Evolutionary conservation across 2,888 invertebrate genomes (phyloP), one percentile per base, ranked within the genome.

Genomic region (Ellobium chinense): DNA sequence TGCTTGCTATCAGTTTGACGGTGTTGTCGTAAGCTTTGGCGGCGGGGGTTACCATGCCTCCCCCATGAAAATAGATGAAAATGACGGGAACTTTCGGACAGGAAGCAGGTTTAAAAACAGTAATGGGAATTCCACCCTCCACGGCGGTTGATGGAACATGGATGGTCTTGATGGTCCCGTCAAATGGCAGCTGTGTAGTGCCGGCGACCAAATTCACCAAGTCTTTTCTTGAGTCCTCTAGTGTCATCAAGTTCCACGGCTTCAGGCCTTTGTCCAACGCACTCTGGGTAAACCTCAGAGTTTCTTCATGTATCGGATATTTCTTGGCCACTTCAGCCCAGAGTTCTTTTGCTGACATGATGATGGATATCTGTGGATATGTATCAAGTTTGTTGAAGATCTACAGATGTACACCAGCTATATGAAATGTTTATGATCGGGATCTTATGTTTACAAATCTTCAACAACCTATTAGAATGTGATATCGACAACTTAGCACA

Each of bases 1-100:
- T 46, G 9, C 18, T 46, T 7, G 46, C 46, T 18, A 46, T 46
- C 46, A 46, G 7, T 9, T 76, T 66, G 3, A 66, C 12, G 0
- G 21, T 18, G 34, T 7, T 7, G 14, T 66, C 76, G 36, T 76
- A 29, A 14, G 76, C 66, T 18, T 31, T 14, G 14, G 66, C 37
- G 36, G 37, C 56, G 1, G 66, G 34, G 9, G n/a, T 31, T 0
- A 76, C 1, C 1, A 76, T 18, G 1, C 66, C 31, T 29, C 76
- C 76, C 7, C 76, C 76, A 29, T 76, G 76, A 37, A 76, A 66
- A 36, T 56, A 76, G 0, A 76, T 36, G 18, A 46, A 18, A 46
- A 46, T 46, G 9, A 18, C 7, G 9, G 46, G 46, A 18, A 46
- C 18, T 46, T 46, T 27, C 5, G 66, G 54, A 12, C 31, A 1